Conservation (phyloP, 2,113 vertebrate species). For the Protobothrops mucrosquamatus region DNA sequence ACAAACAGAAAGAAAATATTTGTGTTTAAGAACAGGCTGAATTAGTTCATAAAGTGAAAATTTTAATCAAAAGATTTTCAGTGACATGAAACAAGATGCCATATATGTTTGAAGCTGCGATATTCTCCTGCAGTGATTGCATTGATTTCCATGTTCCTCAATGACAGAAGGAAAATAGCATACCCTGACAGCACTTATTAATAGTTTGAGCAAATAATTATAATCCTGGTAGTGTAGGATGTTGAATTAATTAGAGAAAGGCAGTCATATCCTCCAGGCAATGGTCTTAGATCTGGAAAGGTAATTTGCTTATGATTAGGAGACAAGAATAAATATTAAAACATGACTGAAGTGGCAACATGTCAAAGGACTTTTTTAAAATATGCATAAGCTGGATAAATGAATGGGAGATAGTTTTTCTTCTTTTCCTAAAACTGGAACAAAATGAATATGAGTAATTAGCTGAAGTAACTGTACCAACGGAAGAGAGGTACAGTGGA, state of each 20-base stretch:
- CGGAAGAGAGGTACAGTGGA: background rate
- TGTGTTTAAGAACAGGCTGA: background rate
- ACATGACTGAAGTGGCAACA: background rate
- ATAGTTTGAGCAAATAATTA: constrained; percentile 10
- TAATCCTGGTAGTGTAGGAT: background rate
- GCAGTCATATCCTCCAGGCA: background rate
- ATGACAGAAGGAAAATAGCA: background rate
- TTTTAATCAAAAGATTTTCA: constrained; percentile 30
- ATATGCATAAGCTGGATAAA: background rate
- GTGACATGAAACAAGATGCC: background rate
- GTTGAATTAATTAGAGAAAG: background rate
- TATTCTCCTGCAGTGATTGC: background rate
- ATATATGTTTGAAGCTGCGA: background rate
- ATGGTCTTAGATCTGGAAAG: background rate
- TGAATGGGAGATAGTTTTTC: background rate
- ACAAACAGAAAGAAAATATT: constrained; percentile 44
- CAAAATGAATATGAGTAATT: background rate
- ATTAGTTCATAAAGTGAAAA: constrained; percentile 1
- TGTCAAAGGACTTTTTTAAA: background rate
- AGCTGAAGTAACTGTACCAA: background rate
- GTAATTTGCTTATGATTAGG: background rate
- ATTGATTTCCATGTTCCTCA: constrained; percentile 5
- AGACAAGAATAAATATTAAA: background rate
- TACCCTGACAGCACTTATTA: background rate
- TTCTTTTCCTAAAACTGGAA: background rate